Evolutionary conservation across 1,140 invertebrate genomes (phyloP).

Genomic region (Drosophila obscura): DNA sequence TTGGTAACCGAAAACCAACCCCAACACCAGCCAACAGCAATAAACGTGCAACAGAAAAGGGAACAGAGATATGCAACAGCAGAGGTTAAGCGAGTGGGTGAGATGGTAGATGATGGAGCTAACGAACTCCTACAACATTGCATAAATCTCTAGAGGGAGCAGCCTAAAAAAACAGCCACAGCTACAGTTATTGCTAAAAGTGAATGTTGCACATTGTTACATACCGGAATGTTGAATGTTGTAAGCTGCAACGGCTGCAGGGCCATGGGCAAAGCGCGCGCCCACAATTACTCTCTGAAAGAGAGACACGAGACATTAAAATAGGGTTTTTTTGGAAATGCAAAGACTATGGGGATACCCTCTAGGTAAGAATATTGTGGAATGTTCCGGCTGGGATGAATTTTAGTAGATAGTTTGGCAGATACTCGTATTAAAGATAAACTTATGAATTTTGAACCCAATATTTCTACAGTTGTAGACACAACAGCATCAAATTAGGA

Average conservation of each 20-base stretch:
- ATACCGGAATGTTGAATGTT: constrained; percentile 9
- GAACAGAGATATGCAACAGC: constrained; percentile 11
- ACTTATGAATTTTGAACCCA: too few species aligned
- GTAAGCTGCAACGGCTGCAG: constrained; percentile 37
- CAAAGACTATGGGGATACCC: too few species aligned
- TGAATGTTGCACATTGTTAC: constrained; percentile 56
- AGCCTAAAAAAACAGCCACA: constrained; percentile 25
- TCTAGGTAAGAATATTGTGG: too few species aligned
- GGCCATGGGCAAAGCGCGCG: constrained; percentile 40
- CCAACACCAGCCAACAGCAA: background rate
- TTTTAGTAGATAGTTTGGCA: too few species aligned
- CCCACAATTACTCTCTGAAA: constrained; percentile 1
- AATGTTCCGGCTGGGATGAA: too few species aligned
- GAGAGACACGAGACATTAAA: background rate
- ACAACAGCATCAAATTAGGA: too few species aligned
- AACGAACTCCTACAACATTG: constrained; percentile 54
- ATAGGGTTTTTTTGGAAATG: too few species aligned
- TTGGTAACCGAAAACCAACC: constrained; percentile 73
- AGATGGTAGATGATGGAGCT: constrained; percentile 10
- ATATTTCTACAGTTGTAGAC: too few species aligned
- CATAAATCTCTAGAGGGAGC: constrained; percentile 46
- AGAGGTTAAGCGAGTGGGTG: background rate
- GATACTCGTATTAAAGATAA: too few species aligned
- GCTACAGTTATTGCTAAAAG: constrained; percentile 40
- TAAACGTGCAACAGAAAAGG: constrained; percentile 13